Evolutionary conservation across 2,113 vertebrate species (phyloP).

Genomic region (Dryoscopus gambensis): DNA sequence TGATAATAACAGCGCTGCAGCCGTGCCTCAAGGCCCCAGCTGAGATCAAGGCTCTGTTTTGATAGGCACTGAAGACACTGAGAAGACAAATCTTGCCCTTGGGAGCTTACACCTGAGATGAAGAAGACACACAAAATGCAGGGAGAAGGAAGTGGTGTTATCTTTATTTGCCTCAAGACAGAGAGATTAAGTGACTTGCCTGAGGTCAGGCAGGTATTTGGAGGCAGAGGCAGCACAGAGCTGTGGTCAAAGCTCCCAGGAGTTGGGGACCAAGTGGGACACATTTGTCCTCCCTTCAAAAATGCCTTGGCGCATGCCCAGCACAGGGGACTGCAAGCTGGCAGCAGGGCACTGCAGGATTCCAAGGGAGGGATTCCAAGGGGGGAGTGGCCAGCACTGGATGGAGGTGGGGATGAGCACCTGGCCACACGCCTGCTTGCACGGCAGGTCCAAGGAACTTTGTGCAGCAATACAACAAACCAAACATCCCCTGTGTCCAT

Average conservation of each 20-base stretch:
- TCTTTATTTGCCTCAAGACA: background rate
- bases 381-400: background rate
- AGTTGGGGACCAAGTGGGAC: fast-evolving
- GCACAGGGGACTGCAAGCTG: background rate
- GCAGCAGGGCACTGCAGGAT: background rate
- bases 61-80: background rate
- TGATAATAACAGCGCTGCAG: conserved; percentile 2
- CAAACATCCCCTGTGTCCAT: background rate
- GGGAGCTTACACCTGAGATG: conserved; percentile 40
- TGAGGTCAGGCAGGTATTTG: background rate
- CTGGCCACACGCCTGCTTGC: fast-evolving
- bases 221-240: background rate
- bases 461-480: background rate
- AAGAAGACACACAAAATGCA: background rate
- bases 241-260: background rate
- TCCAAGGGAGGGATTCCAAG: background rate
- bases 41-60: conserved; percentile 63
- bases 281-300: background rate
- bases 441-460: background rate
- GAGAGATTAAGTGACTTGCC: background rate
- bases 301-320: background rate
- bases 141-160: background rate
- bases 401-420: background rate
- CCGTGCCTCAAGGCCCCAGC: conserved; percentile 47
- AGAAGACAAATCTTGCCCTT: conserved; percentile 50